A percentile compares a stretch with the other conserved stretches of the same genome.
Conservation (phyloP, 2,888 invertebrate species). For the Bugulina stolonifera region DNA sequence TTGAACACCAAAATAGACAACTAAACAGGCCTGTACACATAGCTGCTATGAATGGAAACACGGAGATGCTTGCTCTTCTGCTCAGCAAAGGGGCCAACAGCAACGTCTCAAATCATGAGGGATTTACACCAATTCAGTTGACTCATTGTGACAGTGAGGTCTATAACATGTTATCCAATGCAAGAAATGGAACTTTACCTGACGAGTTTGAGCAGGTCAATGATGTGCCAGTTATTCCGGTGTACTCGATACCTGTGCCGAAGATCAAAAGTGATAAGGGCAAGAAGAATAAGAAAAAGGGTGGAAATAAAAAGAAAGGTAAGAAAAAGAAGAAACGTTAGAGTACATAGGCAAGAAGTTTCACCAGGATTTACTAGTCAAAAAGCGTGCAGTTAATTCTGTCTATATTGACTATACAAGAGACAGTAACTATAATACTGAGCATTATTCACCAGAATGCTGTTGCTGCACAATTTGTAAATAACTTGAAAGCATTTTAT, state of each 20-base stretch:
- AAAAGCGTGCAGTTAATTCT: too few relatives aligned
- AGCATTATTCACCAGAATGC: too few relatives aligned
- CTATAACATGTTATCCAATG: background rate
- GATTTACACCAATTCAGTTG: background rate
- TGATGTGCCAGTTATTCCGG: slow-evolving; percentile 14
- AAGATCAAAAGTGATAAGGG: slow-evolving; percentile 8
- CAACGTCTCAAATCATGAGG: background rate
- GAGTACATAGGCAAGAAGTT: too few relatives aligned
- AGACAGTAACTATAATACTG: too few relatives aligned
- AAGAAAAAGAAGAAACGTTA: background rate
- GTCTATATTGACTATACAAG: too few relatives aligned
- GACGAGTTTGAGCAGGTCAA: background rate
- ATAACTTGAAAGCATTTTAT: too few relatives aligned
- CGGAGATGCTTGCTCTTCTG: background rate
- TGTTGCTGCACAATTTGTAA: too few relatives aligned
- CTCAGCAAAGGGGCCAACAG: slow-evolving; percentile 1
- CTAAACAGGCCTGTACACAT: background rate
- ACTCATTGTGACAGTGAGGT: background rate
- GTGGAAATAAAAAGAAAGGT: background rate
- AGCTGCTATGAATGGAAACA: slow-evolving; percentile 1
- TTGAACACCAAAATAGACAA: background rate
- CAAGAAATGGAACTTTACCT: background rate
- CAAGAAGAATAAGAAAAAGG: slow-evolving; percentile 22
- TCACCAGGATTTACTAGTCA: too few relatives aligned
- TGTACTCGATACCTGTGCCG: background rate